phyloP scores from a whole-genome alignment of 2,888 invertebrate species.

The Syrphus vitripennis region DNA sequence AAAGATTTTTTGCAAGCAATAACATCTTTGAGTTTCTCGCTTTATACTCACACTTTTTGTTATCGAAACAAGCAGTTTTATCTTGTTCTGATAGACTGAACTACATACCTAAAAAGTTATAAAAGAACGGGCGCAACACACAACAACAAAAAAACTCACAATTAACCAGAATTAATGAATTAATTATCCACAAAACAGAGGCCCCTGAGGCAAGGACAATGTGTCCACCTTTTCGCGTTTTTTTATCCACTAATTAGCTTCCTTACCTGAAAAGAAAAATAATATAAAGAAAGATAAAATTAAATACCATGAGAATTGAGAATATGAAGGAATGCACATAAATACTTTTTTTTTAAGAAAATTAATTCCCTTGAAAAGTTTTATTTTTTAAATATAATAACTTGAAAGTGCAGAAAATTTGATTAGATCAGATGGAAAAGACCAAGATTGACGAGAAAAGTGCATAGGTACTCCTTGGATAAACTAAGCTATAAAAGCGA shows the following conservation, averaged over 20 bases:
- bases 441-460: neutral
- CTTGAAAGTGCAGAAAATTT: constrained; percentile 62
- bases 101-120: constrained; percentile 7
- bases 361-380: constrained; percentile 35
- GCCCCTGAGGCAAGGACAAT: neutral
- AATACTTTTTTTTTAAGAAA: neutral
- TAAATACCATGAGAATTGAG: constrained; percentile 14
- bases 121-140: neutral
- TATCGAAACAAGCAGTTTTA: constrained; percentile 14
- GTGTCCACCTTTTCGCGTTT: constrained; percentile 11
- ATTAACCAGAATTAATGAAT: constrained; percentile 25
- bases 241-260: constrained; percentile 56
- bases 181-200: constrained; percentile 20
- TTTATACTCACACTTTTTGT: neutral
- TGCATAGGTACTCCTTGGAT: neutral
- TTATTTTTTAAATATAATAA: constrained; percentile 15
- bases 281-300: neutral
- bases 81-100: constrained; percentile 7
- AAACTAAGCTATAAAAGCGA: neutral
- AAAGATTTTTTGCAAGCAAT: too few species aligned
- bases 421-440: constrained; percentile 26
- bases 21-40: neutral
- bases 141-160: constrained; percentile 19
- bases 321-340: constrained; percentile 11
- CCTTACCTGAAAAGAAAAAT: constrained; percentile 56